phyloP scores from a whole-genome alignment of 2,888 invertebrate species.

The Scelioninae gen. 1 region DNA sequence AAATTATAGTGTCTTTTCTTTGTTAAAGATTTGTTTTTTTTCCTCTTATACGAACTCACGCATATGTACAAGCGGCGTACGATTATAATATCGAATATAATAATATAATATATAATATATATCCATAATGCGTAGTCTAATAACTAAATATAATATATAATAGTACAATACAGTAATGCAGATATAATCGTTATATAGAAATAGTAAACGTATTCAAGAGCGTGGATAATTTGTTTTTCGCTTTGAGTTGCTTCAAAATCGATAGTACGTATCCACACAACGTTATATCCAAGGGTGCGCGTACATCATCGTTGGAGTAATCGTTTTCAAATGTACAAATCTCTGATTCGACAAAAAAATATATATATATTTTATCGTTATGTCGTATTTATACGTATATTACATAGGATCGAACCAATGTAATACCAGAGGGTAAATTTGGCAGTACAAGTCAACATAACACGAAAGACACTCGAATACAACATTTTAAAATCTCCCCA shows the following conservation, averaged over 20 bases:
- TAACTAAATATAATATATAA: too few relatives aligned
- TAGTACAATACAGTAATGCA: too few relatives aligned
- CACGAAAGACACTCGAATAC: slow-evolving; percentile 49
- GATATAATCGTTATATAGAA: too few relatives aligned
- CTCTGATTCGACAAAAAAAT: slow-evolving; percentile 56
- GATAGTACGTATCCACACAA: slow-evolving; percentile 67
- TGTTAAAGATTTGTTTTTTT: slow-evolving; percentile 81
- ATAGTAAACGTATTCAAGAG: too few relatives aligned
- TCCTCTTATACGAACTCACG: slow-evolving; percentile 83
- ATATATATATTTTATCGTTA: slow-evolving; percentile 33
- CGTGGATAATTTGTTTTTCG: too few relatives aligned
- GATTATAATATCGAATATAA: slow-evolving; percentile 72
- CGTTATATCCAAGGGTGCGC: slow-evolving; percentile 65
- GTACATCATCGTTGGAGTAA: slow-evolving; percentile 61
- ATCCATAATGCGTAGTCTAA: slow-evolving; percentile 62
- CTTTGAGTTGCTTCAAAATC: slow-evolving; percentile 63
- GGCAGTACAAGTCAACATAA: slow-evolving; percentile 55
- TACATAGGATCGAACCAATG: slow-evolving; percentile 65
- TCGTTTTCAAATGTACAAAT: slow-evolving; percentile 67
- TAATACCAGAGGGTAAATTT: slow-evolving; percentile 65
- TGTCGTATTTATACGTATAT: slow-evolving; percentile 55
- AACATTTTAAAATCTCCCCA: too few relatives aligned
- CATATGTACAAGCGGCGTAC: slow-evolving; percentile 84
- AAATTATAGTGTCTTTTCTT: slow-evolving; percentile 83
- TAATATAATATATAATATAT: slow-evolving; percentile 51